Evolutionary conservation across 2,888 invertebrate species (phyloP).

Genomic region (Antitype chi): DNA sequence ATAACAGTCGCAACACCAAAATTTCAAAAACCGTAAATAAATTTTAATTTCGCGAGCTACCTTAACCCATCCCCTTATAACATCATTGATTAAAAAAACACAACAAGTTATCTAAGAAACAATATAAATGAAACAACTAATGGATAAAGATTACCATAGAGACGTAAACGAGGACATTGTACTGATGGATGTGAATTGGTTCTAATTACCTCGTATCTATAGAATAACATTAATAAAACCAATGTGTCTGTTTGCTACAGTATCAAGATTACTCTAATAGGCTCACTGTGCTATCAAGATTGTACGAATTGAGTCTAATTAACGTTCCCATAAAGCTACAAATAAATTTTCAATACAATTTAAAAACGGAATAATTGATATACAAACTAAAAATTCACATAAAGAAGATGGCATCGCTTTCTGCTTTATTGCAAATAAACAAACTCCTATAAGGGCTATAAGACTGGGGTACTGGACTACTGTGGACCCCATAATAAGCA

Average conservation of each 20-base stretch:
- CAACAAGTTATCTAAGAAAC: not conserved
- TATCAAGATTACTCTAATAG: constrained; percentile 21
- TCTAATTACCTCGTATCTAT: constrained; percentile 10
- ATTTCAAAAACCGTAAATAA: too few species aligned
- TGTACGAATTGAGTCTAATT: not conserved
- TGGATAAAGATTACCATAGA: not conserved
- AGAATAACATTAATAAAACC: not conserved
- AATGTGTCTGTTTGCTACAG: not conserved
- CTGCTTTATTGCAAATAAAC: not conserved
- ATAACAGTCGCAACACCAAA: too few species aligned
- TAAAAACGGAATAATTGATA: not conserved
- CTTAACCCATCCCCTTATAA: too few species aligned
- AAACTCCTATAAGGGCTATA: not conserved
- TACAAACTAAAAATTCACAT: not conserved
- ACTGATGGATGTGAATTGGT: not conserved
- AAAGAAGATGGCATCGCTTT: not conserved
- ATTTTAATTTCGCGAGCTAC: too few species aligned
- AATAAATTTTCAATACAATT: not conserved
- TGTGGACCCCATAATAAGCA: not conserved
- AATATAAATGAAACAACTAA: not conserved
- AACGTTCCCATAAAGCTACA: not conserved
- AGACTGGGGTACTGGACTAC: not conserved
- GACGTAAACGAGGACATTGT: constrained; percentile 15
- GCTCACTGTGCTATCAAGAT: constrained; percentile 3
- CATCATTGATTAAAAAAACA: not conserved